Conservation (phyloP, 2,113 vertebrate species). For the Gnathonemus longibarbis region DNA sequence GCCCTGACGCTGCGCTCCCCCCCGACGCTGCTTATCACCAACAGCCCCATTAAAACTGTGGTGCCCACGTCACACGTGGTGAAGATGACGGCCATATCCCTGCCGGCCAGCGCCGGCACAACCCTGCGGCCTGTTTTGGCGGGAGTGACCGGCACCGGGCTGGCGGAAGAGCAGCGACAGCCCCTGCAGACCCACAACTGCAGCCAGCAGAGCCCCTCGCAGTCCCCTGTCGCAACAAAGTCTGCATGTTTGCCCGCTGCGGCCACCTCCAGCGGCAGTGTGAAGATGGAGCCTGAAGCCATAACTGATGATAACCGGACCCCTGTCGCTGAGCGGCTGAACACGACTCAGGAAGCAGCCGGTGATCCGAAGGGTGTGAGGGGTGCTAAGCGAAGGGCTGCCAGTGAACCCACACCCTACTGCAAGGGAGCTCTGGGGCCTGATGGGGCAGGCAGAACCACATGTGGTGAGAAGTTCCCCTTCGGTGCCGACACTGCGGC, state of each 20-base stretch:
- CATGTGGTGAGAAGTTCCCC: constrained; percentile 62
- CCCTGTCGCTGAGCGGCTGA: constrained; percentile 45
- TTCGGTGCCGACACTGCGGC: constrained; percentile 57
- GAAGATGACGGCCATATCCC: constrained; percentile 82
- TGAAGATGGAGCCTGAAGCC: constrained; percentile 70
- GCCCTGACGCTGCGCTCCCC: constrained; percentile 80
- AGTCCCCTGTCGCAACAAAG: constrained; percentile 63
- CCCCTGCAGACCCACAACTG: constrained; percentile 66
- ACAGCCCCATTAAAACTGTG: constrained; percentile 81
- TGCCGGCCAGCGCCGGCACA: constrained; percentile 65
- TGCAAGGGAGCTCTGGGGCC: constrained; percentile 62
- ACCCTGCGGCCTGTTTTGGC: constrained; percentile 61
- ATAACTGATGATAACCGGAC: constrained; percentile 59
- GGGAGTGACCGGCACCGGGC: constrained; percentile 46
- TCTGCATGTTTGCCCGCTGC: constrained; percentile 42
- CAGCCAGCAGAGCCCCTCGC: constrained; percentile 55
- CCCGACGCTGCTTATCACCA: constrained; percentile 77
- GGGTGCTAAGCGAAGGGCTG: constrained; percentile 65
- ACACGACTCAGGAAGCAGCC: constrained; percentile 36
- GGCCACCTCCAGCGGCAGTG: constrained; percentile 50
- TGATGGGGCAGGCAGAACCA: constrained; percentile 68
- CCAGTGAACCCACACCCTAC: constrained; percentile 66
- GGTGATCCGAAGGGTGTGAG: constrained; percentile 60
- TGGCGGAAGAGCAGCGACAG: constrained; percentile 63
- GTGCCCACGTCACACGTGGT: constrained; percentile 76